These are phyloP conservation scores for Yponomeuta cagnagella DNA, from an alignment of 2,888 invertebrate species.

Conservation along the genomic window DNA sequence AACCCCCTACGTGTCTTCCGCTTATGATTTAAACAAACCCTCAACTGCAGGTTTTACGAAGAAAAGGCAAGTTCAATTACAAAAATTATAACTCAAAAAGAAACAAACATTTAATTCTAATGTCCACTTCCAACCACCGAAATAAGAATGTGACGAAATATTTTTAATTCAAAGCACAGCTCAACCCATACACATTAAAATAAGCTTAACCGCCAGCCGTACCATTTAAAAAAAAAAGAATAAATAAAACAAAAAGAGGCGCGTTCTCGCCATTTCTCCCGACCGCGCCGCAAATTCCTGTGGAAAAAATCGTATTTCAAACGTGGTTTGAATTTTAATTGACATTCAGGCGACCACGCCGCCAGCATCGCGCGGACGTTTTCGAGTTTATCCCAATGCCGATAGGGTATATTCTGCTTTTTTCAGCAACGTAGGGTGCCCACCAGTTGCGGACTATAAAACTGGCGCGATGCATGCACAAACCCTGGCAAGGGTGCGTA, in stretches of 20 bases:
- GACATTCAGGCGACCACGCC: slow-evolving; percentile 60
- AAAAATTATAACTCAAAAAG: neutral
- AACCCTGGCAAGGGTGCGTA: slow-evolving; percentile 25
- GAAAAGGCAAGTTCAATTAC: neutral
- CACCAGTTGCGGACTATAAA: slow-evolving; percentile 55
- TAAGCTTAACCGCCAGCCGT: slow-evolving; percentile 73
- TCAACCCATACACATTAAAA: slow-evolving; percentile 73
- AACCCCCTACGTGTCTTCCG: slow-evolving; percentile 17
- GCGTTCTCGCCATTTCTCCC: slow-evolving; percentile 70
- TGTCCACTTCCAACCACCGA: slow-evolving; percentile 38
- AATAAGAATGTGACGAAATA: slow-evolving; percentile 34
- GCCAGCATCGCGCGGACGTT: slow-evolving; percentile 50
- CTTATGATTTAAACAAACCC: slow-evolving; percentile 8
- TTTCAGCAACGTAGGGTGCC: slow-evolving; percentile 29
- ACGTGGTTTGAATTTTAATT: slow-evolving; percentile 77
- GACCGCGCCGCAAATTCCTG: slow-evolving; percentile 71
- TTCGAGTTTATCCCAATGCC: slow-evolving; percentile 54
- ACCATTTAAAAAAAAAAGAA: slow-evolving; percentile 56
- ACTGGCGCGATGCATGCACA: slow-evolving; percentile 45
- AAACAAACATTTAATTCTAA: neutral
- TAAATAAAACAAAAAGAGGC: slow-evolving; percentile 69
- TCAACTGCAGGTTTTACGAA: neutral
- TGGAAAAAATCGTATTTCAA: slow-evolving; percentile 75
- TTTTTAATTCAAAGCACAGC: slow-evolving; percentile 73
- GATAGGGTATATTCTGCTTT: slow-evolving; percentile 35